These are phyloP conservation scores for Anthophora plumipes DNA, from an alignment of 2,888 invertebrate species.

Conservation along the genomic window DNA sequence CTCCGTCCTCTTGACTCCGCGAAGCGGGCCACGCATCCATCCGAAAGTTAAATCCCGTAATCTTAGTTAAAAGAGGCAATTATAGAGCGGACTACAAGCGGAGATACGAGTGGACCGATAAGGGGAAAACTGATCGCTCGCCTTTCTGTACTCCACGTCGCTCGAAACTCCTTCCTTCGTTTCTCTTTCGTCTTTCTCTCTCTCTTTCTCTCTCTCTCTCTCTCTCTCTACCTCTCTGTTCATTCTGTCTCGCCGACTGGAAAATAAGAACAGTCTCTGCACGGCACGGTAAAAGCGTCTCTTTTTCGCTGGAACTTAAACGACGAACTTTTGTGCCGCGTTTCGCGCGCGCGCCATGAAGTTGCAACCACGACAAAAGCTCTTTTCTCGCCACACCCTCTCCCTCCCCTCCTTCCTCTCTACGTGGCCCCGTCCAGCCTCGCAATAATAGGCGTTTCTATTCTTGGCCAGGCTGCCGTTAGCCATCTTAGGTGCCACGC, in stretches of 20 bases:
- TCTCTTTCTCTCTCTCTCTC: conserved; percentile 21
- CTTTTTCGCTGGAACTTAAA: conserved; percentile 41
- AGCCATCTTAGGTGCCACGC: conserved; percentile 59
- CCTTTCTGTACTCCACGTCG: conserved; percentile 27
- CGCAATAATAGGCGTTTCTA: conserved; percentile 69
- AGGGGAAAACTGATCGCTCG: conserved; percentile 77
- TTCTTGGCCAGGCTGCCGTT: conserved; percentile 65
- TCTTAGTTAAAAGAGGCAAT: conserved; percentile 84
- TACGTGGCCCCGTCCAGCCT: conserved; percentile 19
- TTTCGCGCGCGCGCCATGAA: conserved; percentile 31
- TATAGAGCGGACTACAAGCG: conserved; percentile 78
- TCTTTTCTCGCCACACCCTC: conserved; percentile 48
- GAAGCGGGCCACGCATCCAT: conserved; percentile 49
- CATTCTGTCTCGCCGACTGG: conserved; percentile 34
- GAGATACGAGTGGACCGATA: conserved; percentile 79
- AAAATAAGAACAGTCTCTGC: conserved; percentile 45
- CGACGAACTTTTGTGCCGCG: conserved; percentile 55
- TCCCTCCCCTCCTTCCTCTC: conserved; percentile 22
- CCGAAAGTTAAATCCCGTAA: conserved; percentile 79
- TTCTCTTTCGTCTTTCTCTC: not conserved
- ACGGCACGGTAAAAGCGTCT: conserved; percentile 43
- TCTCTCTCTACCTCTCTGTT: conserved; percentile 20
- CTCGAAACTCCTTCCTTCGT: not conserved
- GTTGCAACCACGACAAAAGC: conserved; percentile 52
- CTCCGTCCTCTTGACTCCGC: not conserved